Conservation (phyloP, 1,140 invertebrate species). For the Ceratosolen fusciceps region DNA sequence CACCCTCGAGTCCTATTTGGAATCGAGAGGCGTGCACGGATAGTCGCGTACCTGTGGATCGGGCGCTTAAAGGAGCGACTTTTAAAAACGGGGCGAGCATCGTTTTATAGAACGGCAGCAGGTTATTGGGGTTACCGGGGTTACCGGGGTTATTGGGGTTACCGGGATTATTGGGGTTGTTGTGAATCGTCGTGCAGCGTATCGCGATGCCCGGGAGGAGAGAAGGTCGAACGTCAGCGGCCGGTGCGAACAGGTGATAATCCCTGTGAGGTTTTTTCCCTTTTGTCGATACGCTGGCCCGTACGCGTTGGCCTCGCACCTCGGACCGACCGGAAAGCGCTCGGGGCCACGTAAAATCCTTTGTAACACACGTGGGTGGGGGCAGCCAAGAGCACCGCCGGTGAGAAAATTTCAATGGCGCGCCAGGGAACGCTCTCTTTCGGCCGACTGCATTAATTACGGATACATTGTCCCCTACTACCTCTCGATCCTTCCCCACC, state of each 20-base stretch:
- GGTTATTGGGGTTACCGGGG: too few species aligned
- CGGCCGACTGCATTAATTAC: too few species aligned
- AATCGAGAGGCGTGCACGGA: not conserved
- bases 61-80: constrained; percentile 28
- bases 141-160: too few species aligned
- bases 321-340: not conserved
- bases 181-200: too few species aligned
- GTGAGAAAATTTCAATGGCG: not conserved
- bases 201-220: not conserved
- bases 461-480: too few species aligned
- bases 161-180: too few species aligned
- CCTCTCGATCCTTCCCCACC: too few species aligned
- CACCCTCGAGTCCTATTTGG: not conserved
- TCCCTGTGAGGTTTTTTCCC: not conserved
- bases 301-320: not conserved
- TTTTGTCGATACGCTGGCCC: not conserved
- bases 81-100: not conserved
- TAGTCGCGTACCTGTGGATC: not conserved
- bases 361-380: not conserved
- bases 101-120: not conserved
- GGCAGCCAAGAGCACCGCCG: not conserved
- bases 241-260: constrained; percentile 15
- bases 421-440: not conserved
- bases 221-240: constrained; percentile 10
- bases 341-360: not conserved